Base-by-base conservation (phyloP, 2,888 invertebrate genomes). In the Monopis laevigella region DNA sequence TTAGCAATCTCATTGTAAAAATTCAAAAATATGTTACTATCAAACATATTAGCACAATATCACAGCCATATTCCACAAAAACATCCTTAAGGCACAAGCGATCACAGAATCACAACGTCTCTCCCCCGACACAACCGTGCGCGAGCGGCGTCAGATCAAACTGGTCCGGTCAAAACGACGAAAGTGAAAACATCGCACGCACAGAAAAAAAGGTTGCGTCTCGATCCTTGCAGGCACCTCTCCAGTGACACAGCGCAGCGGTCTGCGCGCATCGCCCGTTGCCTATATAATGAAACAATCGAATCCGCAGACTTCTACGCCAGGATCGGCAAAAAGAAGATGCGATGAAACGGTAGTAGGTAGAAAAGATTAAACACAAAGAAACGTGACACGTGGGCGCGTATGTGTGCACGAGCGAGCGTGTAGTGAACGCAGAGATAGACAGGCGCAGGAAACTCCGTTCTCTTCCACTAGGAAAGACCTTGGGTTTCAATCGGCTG, bases 391-490 rank as follows among this genome's bases (percentile, higher is more conserved):
- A 74, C 66, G 75, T 72, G 66, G 66, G 63, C 71, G 69, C 66
- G 73, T 62, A 57, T 56, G 52, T 66, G 72, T 68, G 58, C 58
- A 69, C 69, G 75, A 73, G 75, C 65, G 64, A 68, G 69, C 74
- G 36, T 27, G 28, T n/a, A 36, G 16, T 12, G 27, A 28, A 11
- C 36, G 26, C 24, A 16, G 36, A 12, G 40, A 29, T 30, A 77
- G 77, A 75, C 71, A 71, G 72, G 59, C 78, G 77, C 81, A 81
- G 81, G 81, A 82, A 81, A 80, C 80, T 70, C 80, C 81, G 77
- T 80, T 82, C 81, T 82, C 81, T 81, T 82, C 78, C 80, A 81
- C 77, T 71, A 81, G 81, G 81, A 82, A 82, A 81, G 81, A 77
- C 81, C 81, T 82, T 81, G 81, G 81, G 66, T 73, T 67, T 65